Evolutionary conservation across 2,113 vertebrate species (phyloP).

Genomic region (Amphiprion percula): DNA sequence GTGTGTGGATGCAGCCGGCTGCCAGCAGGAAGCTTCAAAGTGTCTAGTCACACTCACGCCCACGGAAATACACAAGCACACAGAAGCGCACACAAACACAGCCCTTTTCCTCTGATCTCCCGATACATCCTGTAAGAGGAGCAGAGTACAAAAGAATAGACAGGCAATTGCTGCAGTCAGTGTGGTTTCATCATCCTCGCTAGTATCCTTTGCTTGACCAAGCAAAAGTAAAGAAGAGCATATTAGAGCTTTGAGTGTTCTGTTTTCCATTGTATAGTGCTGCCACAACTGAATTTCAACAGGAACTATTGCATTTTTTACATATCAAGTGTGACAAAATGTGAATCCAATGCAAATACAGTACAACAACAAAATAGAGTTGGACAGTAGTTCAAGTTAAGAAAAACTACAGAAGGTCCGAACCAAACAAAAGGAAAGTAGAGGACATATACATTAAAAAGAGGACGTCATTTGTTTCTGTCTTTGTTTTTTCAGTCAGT

Average conservation of each 20-base stretch:
- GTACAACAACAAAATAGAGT: neutral
- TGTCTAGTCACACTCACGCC: constrained; percentile 2
- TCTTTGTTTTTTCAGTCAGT: neutral
- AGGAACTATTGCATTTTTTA: neutral
- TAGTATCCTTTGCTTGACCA: constrained; percentile 14
- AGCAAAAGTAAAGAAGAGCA: constrained; percentile 16
- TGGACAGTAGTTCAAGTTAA: neutral
- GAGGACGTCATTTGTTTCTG: neutral
- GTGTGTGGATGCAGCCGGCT: constrained; percentile 23
- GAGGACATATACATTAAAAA: constrained; percentile 24
- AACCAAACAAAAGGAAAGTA: neutral
- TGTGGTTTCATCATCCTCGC: constrained; percentile 27
- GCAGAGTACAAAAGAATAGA: constrained; percentile 54
- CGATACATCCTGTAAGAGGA: constrained; percentile 40
- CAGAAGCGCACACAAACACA: constrained; percentile 25
- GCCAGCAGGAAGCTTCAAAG: constrained; percentile 55
- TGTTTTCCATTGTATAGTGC: neutral
- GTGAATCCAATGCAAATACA: neutral
- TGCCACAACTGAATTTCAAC: neutral
- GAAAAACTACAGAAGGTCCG: constrained; percentile 11
- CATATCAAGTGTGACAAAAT: neutral
- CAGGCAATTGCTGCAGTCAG: constrained; percentile 37
- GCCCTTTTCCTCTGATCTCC: constrained; percentile 57
- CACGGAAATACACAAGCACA: no score
- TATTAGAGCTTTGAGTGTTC: neutral